Base-by-base conservation (phyloP, 1,140 invertebrate genomes). In the Drusus annulatus region DNA sequence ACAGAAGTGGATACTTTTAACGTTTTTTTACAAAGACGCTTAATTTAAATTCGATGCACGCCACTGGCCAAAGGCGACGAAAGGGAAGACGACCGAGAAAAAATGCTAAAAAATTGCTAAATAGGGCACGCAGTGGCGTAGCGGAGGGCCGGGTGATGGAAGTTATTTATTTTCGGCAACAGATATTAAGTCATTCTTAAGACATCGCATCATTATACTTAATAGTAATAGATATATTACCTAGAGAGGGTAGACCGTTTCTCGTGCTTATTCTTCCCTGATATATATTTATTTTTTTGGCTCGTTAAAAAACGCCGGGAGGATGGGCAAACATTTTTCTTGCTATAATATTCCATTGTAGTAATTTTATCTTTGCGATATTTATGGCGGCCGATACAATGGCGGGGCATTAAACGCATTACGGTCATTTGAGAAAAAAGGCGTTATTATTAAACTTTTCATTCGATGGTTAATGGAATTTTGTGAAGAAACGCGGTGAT, bases 41-140 rank as follows among this genome's bases (percentile, higher is more conserved):
- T 4, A n/a, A 69, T 50, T 5, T 5, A 10, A 10, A 31, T n/a
- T n/a, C n/a, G n/a, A n/a, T n/a, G 76, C 5, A 52, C 69, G 75
- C 78, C 78, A 78, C 78, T 80, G 81, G 36, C 56, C 31, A 25
- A 65, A 56, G 81, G 81, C 78, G 81, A 80, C 81, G 75, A 82
- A 82, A 82, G 76, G 78, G 81, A 82, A 80, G 79, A 77, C 69
- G 76, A 82, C 78, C 81, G 76, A 82, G 78, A 79, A 80, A 82
- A 82, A 82, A 82, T 82, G 81, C 81, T 82, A 82, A 82, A 82
- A 82, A 82, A 82, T 82, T 82, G 81, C 81, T 82, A 82, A 82
- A 82, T 82, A 82, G 81, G 81, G 76, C 76, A 68, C 23, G 65
- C 50, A 68, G 76, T 16, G 36, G 76, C 36, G 58, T 36, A 17